A percentile compares a stretch with the other conserved stretches of the same genome.
phyloP scores from a whole-genome alignment of 2,797 vertebrate genomes.

The Zenarchopterus dispar region DNA sequence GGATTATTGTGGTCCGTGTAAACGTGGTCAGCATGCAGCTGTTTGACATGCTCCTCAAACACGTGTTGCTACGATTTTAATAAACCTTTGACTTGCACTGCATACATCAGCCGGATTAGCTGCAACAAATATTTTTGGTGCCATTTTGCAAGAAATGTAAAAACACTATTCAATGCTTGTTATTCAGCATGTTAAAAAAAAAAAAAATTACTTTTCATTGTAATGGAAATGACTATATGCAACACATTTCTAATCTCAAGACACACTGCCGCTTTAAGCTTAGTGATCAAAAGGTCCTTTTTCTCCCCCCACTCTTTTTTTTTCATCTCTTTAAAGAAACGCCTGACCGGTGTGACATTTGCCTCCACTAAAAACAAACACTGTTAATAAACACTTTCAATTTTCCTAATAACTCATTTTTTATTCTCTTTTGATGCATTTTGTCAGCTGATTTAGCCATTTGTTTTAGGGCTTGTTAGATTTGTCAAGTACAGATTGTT shows the following conservation, averaged over 20 bases:
- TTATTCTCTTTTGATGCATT: constrained; percentile 9
- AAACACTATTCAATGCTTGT: no score
- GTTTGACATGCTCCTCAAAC: no score
- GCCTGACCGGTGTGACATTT: background rate
- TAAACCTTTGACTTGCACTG: no score
- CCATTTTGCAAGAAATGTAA: no score
- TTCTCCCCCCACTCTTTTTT: background rate
- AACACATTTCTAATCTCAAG: constrained; percentile 9
- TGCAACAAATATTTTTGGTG: no score
- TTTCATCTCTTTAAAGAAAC: constrained; percentile 31
- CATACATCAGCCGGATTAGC: no score
- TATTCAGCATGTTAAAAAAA: no score
- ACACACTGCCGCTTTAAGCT: constrained; percentile 3
- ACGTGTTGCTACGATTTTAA: no score
- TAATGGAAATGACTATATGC: no score
- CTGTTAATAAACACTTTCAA: background rate
- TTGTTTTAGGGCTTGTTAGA: constrained; percentile 9
- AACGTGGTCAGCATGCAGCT: no score
- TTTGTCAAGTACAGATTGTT: constrained; percentile 22
- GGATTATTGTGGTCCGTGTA: no score
- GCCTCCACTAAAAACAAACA: background rate
- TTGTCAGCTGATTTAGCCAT: constrained; percentile 23
- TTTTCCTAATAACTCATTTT: constrained; percentile 11
- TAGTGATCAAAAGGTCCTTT: constrained; percentile 25
- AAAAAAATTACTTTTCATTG: no score